phyloP scores from a whole-genome alignment of 2,113 vertebrate genomes.

The Echinops telfairi region DNA sequence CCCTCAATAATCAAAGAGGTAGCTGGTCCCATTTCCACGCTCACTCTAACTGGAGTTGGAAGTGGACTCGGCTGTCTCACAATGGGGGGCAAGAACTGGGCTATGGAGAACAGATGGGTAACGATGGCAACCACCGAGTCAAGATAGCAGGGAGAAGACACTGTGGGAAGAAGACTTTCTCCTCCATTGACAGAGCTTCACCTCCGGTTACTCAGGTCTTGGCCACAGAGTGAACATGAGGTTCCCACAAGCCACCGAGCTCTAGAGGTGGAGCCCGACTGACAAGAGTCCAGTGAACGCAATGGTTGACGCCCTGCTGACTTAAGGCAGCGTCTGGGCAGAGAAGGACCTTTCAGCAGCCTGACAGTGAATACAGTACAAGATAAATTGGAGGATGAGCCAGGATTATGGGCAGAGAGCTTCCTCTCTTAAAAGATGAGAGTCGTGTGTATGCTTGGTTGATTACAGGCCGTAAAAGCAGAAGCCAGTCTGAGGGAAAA shows the following conservation, averaged over 20 bases:
- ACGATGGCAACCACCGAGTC: neutral
- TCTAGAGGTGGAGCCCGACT: no score
- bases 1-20: neutral
- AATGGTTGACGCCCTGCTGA: neutral
- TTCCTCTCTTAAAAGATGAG: neutral
- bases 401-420: neutral
- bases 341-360: neutral
- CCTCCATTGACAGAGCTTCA: neutral
- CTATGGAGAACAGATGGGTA: neutral
- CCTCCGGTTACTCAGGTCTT: neutral
- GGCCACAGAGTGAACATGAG: neutral
- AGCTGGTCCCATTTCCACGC: neutral
- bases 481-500: neutral
- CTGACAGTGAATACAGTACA: neutral
- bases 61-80: neutral
- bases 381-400: neutral
- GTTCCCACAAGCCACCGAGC: neutral
- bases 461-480: neutral
- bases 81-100: neutral
- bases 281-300: neutral
- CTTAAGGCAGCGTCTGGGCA: neutral
- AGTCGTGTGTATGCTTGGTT: neutral
- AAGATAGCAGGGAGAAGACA: neutral
- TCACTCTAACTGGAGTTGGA: neutral
- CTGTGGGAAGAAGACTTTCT: accelerated